A percentile compares a stretch with the other conserved stretches of the same genome.
phyloP scores from a whole-genome alignment of 2,113 vertebrate species.

The Gadus macrocephalus region DNA sequence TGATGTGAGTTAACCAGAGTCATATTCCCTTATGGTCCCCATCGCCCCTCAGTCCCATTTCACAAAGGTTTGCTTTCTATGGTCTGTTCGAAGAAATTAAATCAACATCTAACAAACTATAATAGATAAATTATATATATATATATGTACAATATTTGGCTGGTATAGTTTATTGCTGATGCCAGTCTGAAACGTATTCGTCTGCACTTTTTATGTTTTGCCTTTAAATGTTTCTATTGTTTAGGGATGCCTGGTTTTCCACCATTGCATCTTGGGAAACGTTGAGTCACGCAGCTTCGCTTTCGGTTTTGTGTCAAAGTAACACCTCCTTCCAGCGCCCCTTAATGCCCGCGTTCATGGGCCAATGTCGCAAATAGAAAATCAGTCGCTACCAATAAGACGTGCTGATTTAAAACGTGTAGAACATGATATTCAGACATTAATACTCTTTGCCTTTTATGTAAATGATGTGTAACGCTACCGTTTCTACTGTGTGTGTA shows the following conservation, averaged over 20 bases:
- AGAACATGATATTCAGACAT: slow-evolving; percentile 50
- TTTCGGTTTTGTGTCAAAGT: slow-evolving; percentile 14
- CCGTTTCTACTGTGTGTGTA: slow-evolving; percentile 55
- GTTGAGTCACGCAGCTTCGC: slow-evolving; percentile 19
- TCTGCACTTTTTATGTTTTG: slow-evolving; percentile 54
- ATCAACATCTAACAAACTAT: background rate
- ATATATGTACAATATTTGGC: slow-evolving; percentile 47
- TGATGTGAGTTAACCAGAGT: slow-evolving; percentile 54
- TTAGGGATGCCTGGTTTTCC: slow-evolving; percentile 55
- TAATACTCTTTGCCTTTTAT: slow-evolving; percentile 60
- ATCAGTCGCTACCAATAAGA: slow-evolving; percentile 24
- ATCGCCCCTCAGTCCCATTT: slow-evolving; percentile 24
- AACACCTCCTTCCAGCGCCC: slow-evolving; percentile 11
- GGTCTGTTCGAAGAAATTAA: slow-evolving; percentile 33
- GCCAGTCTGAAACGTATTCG: slow-evolving; percentile 48
- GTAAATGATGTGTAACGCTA: slow-evolving; percentile 61
- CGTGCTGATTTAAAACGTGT: slow-evolving; percentile 33
- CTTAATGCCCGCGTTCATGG: slow-evolving; percentile 32
- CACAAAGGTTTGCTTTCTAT: slow-evolving; percentile 38
- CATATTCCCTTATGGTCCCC: slow-evolving; percentile 47
- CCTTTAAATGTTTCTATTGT: slow-evolving; percentile 42
- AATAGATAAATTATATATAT: background rate
- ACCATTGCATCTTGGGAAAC: slow-evolving; percentile 37
- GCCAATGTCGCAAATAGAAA: slow-evolving; percentile 37
- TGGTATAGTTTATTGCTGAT: slow-evolving; percentile 42